Base-by-base conservation (phyloP, 2,797 vertebrate species). In the Bradypodion ventrale region DNA sequence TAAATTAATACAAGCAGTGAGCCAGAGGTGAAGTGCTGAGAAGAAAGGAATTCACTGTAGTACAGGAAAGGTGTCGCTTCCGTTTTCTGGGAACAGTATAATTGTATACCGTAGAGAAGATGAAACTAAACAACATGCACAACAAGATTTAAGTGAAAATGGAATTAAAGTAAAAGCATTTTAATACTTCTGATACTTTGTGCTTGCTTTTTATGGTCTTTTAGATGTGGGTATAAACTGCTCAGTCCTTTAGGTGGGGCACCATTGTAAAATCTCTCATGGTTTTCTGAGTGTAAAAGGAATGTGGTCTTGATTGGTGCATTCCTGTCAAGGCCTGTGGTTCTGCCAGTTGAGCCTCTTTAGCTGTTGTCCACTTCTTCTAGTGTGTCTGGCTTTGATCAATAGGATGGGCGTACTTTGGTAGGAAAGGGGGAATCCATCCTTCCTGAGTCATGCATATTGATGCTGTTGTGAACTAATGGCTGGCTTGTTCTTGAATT, bases 1-100 rank as follows among this genome's bases (percentile, higher is more conserved):
- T 85, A 72, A 68, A 85, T 86, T 77, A 82, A 89, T 76, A 56
- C 37, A 85, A 66, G 0, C 32, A 80, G 85, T 84, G 25, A 68
- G 35, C 35, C 73, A 69, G 59, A 82, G 59, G 37, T 70, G 84
- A 90, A 87, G 79, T 7, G 72, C 23, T 56, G 49, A 40, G 5
- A 32, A 21, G 15, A 80, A 13, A 29, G 46, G 52, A 3, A 44
- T 75, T 84, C 86, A 27, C 29, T 32, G 5, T 83, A 46, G 5
- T 83, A 46, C 46, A 37, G 23, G 37, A 87, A 89, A n/a, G 75
- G 19, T 37, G 82, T 37, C 60, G 46, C 65, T 77, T 83, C 35
- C 6, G 60, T 25, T 73, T 78, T 59, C 62, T 83, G 27, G 40
- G 52, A 46, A n/a, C 35, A 78, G 16, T 44, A 37, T 44, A 44